phyloP scores from a whole-genome alignment of 2,113 vertebrate genomes.

The Ptilorrhoa leucosticta region DNA sequence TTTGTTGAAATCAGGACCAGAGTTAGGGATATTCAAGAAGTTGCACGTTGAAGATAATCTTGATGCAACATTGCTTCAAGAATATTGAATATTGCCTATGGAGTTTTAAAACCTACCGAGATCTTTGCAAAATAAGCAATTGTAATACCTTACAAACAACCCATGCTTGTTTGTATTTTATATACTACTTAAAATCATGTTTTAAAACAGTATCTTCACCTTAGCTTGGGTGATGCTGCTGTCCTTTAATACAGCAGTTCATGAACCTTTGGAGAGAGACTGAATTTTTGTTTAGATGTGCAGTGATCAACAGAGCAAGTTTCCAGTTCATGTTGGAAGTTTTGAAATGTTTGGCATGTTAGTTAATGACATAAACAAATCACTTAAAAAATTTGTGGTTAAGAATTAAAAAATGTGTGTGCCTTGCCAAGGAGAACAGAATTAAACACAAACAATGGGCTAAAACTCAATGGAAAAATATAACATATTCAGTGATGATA shows the following conservation, averaged over 20 bases:
- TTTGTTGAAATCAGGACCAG: not conserved
- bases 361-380: not conserved
- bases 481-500: not conserved
- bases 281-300: not conserved
- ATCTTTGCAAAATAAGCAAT: not conserved
- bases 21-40: not conserved
- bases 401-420: fast-evolving
- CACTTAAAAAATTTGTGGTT: not conserved
- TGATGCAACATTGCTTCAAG: not conserved
- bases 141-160: not conserved
- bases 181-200: not conserved
- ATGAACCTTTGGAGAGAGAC: not conserved
- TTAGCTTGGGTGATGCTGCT: not conserved
- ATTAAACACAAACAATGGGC: not conserved
- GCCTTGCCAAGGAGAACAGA: not conserved
- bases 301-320: not conserved
- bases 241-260: not conserved
- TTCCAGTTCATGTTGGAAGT: not conserved
- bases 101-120: not conserved
- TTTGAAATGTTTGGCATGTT: not conserved
- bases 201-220: not conserved
- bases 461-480: not conserved
- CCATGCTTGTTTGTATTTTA: not conserved
- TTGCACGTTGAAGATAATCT: not conserved
- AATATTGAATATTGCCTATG: not conserved